Evolutionary conservation across 1,140 invertebrate species (phyloP), one percentile per base, ranked within the genome.

Genomic region (Apolygus lucorum): DNA sequence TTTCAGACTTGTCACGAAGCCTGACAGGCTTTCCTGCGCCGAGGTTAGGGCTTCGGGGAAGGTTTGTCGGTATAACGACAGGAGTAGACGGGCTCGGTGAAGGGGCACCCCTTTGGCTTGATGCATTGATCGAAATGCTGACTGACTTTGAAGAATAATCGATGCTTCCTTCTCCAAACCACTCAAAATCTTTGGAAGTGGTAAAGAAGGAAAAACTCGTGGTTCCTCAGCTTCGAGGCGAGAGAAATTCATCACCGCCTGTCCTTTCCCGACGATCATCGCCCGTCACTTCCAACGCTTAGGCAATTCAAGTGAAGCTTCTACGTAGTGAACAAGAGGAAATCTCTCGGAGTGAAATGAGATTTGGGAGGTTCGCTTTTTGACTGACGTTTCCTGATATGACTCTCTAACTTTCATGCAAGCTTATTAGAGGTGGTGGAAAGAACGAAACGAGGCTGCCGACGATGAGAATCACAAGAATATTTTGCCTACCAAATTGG

Each of bases 81-180:
- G 34, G 34, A 42, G 17, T 17, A n/a, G 34, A 22, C 13, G 22
- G 54, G 22, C 54, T 14, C 13, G 22, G 54, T 4, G 54, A 22
- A 59, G 54, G 22, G 54, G 54, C 54, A 59, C 54, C 54, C 54
- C 22, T 59, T 59, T 59, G 54, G 54, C 54, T 59, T 59, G 22
- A 59, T 17, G 54, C 54, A 11, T 59, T 59, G 54, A 59, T 59
- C 54, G 54, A 59, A 59, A 59, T 59, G 54, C 54, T 59, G 54
- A 59, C 54, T 59, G 54, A 59, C 54, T 59, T 59, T 59, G 54
- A 59, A 59, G 54, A 59, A 59, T 59, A 59, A 59, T 59, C 54
- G 54, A 59, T 59, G 34, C 34, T 17, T 17, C 17, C 34, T 42
- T 17, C 34, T 17, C 34, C 54, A 11, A 8, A 8, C 13, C 11